These are phyloP conservation scores for Callocephalon fimbriatum DNA, from an alignment of 2,113 vertebrate species.

Conservation along the genomic window DNA sequence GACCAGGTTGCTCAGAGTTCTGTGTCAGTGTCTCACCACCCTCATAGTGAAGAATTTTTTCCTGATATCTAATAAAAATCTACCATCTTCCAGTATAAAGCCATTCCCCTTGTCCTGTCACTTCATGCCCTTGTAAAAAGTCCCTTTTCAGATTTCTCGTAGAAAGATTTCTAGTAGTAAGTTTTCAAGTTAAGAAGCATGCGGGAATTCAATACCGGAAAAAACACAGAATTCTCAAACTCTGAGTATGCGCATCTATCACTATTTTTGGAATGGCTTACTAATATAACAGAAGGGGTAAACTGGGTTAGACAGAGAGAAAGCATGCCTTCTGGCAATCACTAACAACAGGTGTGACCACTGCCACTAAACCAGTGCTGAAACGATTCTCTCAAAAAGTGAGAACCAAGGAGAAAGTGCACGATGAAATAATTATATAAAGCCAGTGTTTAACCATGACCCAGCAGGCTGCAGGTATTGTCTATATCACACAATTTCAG, in stretches of 20 bases:
- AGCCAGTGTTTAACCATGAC: background rate
- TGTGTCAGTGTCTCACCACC: background rate
- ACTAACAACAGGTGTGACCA: rapidly evolving
- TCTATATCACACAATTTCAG: background rate
- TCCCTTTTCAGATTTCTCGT: background rate
- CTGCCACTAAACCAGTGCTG: background rate
- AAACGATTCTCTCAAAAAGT: background rate
- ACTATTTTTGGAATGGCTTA: background rate
- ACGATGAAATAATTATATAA: background rate
- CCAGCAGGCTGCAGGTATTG: background rate
- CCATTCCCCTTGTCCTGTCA: background rate
- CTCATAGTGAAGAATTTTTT: background rate
- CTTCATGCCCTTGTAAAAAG: background rate
- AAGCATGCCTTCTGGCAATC: background rate
- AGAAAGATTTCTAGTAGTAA: background rate
- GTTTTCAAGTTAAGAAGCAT: background rate
- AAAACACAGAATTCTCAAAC: background rate
- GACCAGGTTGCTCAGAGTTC: background rate
- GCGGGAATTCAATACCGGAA: background rate
- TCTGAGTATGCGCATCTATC: rapidly evolving
- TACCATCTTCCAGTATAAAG: background rate
- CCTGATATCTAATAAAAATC: background rate
- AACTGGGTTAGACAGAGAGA: rapidly evolving
- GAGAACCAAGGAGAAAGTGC: background rate
- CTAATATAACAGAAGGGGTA: background rate